Conservation (phyloP, 2,113 vertebrate genomes). For the Setophaga kirtlandii region DNA sequence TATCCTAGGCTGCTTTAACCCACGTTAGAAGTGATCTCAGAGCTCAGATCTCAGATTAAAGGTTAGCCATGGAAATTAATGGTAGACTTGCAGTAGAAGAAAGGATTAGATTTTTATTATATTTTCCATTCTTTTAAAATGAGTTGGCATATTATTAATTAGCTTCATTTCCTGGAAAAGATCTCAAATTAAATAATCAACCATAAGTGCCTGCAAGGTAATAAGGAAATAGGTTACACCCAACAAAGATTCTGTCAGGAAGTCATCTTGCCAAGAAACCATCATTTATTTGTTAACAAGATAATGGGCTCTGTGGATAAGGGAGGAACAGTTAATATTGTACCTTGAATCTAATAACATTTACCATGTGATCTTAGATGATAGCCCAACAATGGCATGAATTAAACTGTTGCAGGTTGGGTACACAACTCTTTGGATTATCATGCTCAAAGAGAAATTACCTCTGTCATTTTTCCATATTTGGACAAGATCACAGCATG, state of each 20-base stretch:
- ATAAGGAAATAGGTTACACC: constrained; percentile 24
- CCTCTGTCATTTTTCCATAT: not conserved
- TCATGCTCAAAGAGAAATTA: not conserved
- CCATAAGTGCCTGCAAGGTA: constrained; percentile 14
- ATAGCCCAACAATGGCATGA: not conserved
- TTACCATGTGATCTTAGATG: not conserved
- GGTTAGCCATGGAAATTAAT: not conserved
- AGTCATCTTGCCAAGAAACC: constrained; percentile 15
- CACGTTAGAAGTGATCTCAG: not conserved
- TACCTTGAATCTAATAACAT: not conserved
- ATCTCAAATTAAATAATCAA: constrained; percentile 10
- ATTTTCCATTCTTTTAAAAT: not conserved
- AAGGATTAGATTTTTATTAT: not conserved
- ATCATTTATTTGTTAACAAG: not conserved
- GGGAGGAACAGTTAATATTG: not conserved
- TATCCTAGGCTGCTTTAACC: not conserved
- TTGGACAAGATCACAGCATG: not conserved
- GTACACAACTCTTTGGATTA: not conserved
- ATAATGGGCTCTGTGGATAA: not conserved
- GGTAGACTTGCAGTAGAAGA: not conserved
- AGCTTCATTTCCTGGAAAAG: constrained; percentile 1
- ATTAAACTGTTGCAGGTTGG: not conserved
- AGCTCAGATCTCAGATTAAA: not conserved
- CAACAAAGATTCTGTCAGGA: constrained; percentile 34
- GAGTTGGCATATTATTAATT: not conserved